Evolutionary conservation across 1,140 invertebrate genomes (phyloP).

Genomic region (Meloidogyne exigua): DNA sequence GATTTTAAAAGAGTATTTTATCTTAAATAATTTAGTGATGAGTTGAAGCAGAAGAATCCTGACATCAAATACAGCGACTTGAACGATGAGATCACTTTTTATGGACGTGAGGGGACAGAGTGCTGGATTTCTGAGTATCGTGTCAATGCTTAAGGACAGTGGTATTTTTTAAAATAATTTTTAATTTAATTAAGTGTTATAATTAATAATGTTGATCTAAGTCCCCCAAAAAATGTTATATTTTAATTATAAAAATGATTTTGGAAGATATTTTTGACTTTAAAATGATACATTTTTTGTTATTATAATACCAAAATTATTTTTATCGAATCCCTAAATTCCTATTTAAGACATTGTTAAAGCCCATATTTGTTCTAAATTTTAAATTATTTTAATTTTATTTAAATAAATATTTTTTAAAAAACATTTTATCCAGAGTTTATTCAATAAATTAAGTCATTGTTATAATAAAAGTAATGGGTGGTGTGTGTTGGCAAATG

Average conservation of each 20-base stretch:
- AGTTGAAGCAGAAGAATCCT: not conserved
- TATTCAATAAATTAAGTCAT: constrained; percentile 3
- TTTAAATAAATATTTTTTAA: no score
- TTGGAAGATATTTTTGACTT: not conserved
- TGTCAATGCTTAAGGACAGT: not conserved
- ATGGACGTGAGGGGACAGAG: not conserved
- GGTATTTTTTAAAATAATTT: not conserved
- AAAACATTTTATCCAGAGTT: not conserved
- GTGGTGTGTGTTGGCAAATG: not conserved
- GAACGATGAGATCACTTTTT: not conserved
- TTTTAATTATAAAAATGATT: not conserved
- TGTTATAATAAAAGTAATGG: not conserved
- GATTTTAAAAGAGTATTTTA: not conserved
- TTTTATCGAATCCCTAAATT: no score
- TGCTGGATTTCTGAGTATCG: not conserved
- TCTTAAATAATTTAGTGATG: not conserved
- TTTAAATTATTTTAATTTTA: no score
- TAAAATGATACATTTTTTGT: no score
- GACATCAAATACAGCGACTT: not conserved
- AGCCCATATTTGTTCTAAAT: no score
- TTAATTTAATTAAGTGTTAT: not conserved
- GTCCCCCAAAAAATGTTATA: not conserved
- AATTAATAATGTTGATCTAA: not conserved
- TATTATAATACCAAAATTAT: no score
- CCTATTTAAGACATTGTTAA: no score